A percentile compares a stretch with the other conserved stretches of the same genome.
Evolutionary conservation across 2,113 vertebrate species (phyloP).

Genomic region (Triplophysa siluroides): DNA sequence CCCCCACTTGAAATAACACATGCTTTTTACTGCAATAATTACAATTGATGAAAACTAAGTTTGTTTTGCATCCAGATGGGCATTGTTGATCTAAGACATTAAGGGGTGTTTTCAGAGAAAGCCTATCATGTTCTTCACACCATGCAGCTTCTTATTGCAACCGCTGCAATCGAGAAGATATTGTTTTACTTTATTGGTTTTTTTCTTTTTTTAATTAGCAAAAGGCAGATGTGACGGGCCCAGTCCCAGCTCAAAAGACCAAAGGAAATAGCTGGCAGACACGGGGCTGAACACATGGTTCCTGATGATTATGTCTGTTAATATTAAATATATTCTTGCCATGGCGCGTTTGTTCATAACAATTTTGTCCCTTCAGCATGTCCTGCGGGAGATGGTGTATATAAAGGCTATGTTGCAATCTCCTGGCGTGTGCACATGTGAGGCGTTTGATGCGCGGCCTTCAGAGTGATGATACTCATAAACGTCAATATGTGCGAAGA

Average conservation of each 20-base stretch:
- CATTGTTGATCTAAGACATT: slow-evolving; percentile 32
- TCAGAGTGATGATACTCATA: slow-evolving; percentile 31
- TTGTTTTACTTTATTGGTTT: slow-evolving; percentile 1
- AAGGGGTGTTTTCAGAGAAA: not conserved
- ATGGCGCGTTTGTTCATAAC: not conserved
- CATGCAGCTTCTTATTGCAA: slow-evolving; percentile 8
- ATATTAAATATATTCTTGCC: slow-evolving; percentile 1
- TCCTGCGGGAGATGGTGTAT: not conserved
- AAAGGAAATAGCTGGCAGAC: slow-evolving; percentile 7
- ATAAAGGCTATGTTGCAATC: slow-evolving; percentile 14
- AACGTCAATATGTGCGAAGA: slow-evolving; percentile 36
- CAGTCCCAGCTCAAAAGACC: not conserved
- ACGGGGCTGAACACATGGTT: slow-evolving; percentile 5
- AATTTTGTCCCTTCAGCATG: not conserved
- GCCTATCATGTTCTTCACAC: slow-evolving; percentile 1
- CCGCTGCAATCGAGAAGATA: slow-evolving; percentile 21
- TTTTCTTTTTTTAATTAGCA: slow-evolving; percentile 12
- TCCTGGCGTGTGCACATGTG: slow-evolving; percentile 14
- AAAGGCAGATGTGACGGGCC: slow-evolving; percentile 25
- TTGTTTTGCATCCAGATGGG: slow-evolving; percentile 36
- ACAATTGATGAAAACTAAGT: slow-evolving; percentile 49
- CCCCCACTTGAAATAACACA: slow-evolving; percentile 34
- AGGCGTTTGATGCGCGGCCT: slow-evolving; percentile 17
- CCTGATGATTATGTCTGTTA: slow-evolving; percentile 11
- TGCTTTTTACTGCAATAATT: slow-evolving; percentile 50